phyloP scores from a whole-genome alignment of 2,888 invertebrate species.

The Miltochrista miniata region DNA sequence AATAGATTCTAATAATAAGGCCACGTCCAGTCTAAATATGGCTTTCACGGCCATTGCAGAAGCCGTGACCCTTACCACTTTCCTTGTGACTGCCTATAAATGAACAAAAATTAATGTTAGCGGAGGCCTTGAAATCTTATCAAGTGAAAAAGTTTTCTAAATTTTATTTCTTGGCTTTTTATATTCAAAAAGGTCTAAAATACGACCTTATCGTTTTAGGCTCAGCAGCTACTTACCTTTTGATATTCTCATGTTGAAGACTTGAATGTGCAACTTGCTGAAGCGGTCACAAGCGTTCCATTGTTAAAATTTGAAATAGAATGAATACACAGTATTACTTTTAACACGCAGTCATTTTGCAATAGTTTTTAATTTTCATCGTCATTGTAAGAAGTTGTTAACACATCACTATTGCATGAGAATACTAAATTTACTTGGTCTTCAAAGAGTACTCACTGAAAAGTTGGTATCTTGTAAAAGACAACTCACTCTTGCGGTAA shows the following conservation, averaged over 20 bases:
- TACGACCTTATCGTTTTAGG: constrained; percentile 5
- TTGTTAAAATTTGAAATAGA: constrained; percentile 28
- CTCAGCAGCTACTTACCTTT: constrained; percentile 55
- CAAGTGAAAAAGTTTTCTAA: no score
- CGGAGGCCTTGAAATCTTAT: no score
- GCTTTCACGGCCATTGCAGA: no score
- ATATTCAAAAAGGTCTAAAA: constrained; percentile 3
- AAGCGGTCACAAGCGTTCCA: constrained; percentile 59
- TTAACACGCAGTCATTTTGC: constrained; percentile 19
- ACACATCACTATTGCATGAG: constrained; percentile 11
- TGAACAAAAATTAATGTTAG: no score
- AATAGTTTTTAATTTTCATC: constrained; percentile 24
- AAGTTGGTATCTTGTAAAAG: constrained; percentile 55
- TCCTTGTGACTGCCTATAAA: no score
- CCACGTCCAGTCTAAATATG: no score
- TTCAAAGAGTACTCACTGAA: constrained; percentile 17
- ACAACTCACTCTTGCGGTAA: constrained; percentile 64
- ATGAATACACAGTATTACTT: background rate
- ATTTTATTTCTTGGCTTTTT: background rate
- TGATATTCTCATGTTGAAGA: constrained; percentile 63
- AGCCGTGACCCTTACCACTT: no score
- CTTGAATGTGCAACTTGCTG: constrained; percentile 43
- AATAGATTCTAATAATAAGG: no score
- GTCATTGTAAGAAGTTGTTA: constrained; percentile 9
- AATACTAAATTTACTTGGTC: constrained; percentile 19